A percentile compares a stretch with the other conserved stretches of the same genome.
These are phyloP conservation scores for Danio aesculapii DNA, from an alignment of 2,797 vertebrate genomes.

Conservation along the genomic window DNA sequence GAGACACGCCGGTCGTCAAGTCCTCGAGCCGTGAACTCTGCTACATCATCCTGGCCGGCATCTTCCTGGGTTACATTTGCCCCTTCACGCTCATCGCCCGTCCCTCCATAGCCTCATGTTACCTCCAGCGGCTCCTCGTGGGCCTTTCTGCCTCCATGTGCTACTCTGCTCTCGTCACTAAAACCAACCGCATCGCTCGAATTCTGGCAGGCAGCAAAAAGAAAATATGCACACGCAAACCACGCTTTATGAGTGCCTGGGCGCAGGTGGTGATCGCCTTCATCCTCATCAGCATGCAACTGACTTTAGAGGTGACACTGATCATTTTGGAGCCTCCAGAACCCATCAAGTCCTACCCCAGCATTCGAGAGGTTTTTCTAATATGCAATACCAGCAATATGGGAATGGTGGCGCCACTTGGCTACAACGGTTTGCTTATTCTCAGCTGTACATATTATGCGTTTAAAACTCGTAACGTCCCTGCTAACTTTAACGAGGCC, in stretches of 20 bases:
- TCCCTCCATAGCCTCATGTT: conserved; percentile 92
- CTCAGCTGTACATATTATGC: conserved; percentile 99
- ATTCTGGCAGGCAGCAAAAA: conserved; percentile 99
- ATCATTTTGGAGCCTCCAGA: conserved; percentile 95
- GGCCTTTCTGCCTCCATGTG: conserved; percentile 98
- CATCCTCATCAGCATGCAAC: conserved; percentile 91
- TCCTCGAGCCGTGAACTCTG: conserved; percentile 98
- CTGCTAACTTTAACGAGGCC: conserved; percentile 98
- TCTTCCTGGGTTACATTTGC: conserved; percentile 96
- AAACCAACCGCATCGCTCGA: conserved; percentile 95
- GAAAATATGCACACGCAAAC: conserved; percentile 98
- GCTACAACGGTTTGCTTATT: conserved; percentile 97
- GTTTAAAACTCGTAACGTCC: conserved; percentile 98
- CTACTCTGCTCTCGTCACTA: conserved; percentile 97
- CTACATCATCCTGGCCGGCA: conserved; percentile 96
- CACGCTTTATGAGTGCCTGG: conserved; percentile 98
- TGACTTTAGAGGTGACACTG: conserved; percentile 90
- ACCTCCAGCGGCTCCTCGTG: conserved; percentile 94
- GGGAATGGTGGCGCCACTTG: conserved; percentile 93
- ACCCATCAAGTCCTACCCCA: conserved; percentile 94
- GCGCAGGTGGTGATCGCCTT: conserved; percentile 95
- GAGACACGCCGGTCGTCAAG: conserved; percentile 97
- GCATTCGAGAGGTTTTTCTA: conserved; percentile 95
- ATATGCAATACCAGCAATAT: conserved; percentile 99
- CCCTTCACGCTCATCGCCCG: conserved; percentile 95